A percentile compares a stretch with the other conserved stretches of the same genome.
Evolutionary conservation across 2,797 vertebrate genomes (phyloP).

Genomic region (Syndactyla subalaris): DNA sequence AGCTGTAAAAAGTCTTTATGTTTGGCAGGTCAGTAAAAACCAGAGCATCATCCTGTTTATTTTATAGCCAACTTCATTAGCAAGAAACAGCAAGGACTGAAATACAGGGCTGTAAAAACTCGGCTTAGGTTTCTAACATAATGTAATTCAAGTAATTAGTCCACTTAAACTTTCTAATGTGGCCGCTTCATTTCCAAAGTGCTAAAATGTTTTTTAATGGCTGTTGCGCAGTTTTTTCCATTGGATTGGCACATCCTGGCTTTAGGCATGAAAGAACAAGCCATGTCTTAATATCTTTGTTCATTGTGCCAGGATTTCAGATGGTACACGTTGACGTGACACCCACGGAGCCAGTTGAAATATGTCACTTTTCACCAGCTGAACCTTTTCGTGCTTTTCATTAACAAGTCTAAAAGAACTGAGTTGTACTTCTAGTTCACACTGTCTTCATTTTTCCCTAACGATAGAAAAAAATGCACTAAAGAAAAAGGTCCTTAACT

Average conservation of each 20-base stretch:
- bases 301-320: neutral
- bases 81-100: conserved; percentile 67
- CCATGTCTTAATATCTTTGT: neutral
- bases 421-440: neutral
- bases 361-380: conserved; percentile 6
- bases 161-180: conserved; percentile 68
- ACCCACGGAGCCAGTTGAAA: neutral
- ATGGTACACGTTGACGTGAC: neutral
- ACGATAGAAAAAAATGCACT: accelerated
- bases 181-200: conserved; percentile 39
- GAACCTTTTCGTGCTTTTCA: neutral
- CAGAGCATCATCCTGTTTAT: conserved; percentile 41
- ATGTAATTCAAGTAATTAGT: conserved; percentile 70
- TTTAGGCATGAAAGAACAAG: neutral
- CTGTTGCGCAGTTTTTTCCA: neutral
- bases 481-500: neutral
- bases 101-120: conserved; percentile 68
- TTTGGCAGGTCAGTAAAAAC: conserved; percentile 61
- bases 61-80: conserved; percentile 72
- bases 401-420: neutral
- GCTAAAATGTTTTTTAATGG: conserved; percentile 40
- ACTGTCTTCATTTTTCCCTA: neutral
- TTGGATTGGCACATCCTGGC: neutral
- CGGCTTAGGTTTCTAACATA: conserved; percentile 39
- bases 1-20: conserved; percentile 15